phyloP scores from a whole-genome alignment of 1,140 invertebrate genomes.

The Rhyacophila brunnea region DNA sequence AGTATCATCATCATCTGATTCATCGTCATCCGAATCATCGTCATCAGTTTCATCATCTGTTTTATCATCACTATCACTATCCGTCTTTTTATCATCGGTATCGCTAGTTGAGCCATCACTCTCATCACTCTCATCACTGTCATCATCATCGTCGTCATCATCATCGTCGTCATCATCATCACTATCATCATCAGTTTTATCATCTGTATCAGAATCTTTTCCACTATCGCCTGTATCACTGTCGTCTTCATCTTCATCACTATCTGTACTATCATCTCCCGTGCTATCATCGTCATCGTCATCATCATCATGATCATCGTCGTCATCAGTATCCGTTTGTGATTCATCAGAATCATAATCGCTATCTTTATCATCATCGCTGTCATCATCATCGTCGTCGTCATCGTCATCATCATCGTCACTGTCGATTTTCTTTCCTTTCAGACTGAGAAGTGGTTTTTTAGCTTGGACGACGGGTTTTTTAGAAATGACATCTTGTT shows the following conservation, averaged over 20 bases:
- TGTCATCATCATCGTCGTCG: conserved; percentile 36
- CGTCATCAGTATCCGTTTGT: conserved; percentile 21
- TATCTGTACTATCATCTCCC: conserved; percentile 16
- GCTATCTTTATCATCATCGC: conserved; percentile 27
- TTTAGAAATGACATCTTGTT: conserved; percentile 10
- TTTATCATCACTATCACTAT: conserved; percentile 25
- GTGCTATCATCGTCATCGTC: conserved; percentile 15
- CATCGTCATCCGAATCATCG: conserved; percentile 21
- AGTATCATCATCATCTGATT: conserved; percentile 24
- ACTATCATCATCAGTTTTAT: conserved; percentile 12
- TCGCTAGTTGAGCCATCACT: conserved; percentile 16
- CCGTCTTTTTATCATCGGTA: conserved; percentile 16
- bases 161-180: conserved; percentile 16
- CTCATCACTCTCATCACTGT: conserved; percentile 22
- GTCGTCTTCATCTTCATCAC: conserved; percentile 20
- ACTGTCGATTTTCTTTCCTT: conserved; percentile 15
- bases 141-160: conserved; percentile 32
- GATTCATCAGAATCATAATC: conserved; percentile 34
- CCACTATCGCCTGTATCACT: conserved; percentile 27
- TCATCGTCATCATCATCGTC: conserved; percentile 24
- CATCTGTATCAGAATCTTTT: conserved; percentile 12
- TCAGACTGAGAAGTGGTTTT: conserved; percentile 18
- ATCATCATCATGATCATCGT: conserved; percentile 22
- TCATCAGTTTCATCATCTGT: conserved; percentile 17
- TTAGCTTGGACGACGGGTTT: conserved; percentile 13